Evolutionary conservation across 2,888 invertebrate genomes (phyloP), one percentile per base, ranked within the genome.

Genomic region (Rhagium mordax): DNA sequence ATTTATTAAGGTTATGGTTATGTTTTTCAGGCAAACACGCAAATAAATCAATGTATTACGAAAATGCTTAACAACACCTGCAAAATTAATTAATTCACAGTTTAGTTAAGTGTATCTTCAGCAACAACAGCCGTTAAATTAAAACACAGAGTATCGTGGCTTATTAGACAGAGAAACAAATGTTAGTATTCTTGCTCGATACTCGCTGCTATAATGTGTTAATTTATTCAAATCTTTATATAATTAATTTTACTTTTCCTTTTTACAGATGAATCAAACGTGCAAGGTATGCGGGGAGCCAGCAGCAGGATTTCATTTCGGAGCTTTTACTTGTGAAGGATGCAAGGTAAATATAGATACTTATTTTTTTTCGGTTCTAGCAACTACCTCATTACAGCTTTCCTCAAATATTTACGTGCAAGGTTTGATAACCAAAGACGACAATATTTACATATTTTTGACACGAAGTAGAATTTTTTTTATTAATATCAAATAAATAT

Each of bases 251-350:
- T 16, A 57, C 16, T 29, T 27, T 29, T 27, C 29, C 16, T 57
- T 82, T 82, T 86, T 85, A 80, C 93, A 96, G 96, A 97, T 97
- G 96, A 97, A 97, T 91, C 97, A 97, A 91, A 94, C 95, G 90
- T 97, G 97, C 89, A 96, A 96, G 91, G 97, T 97, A 82, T 97
- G 97, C 88, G 96, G 96, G 24, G 97, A 97, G 89, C 97, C 96
- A 76, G 97, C 97, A 75, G 97, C 97, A 64, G 97, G 97, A 78
- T 97, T 97, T 89, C 97, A 97, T 88, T 97, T 97, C 88, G 97
- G 97, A 48, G 97, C 97, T 53, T 97, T 97, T 89, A 97, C 97
- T 59, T 97, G 97, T 88, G 97, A 97, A 90, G 97, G 97, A 82
- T 97, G 97, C 90, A 97, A 97, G 95, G 97, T 97, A 91, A 91